Conservation (phyloP, 2,797 vertebrate genomes). For the Hydrocynus forskahlii region DNA sequence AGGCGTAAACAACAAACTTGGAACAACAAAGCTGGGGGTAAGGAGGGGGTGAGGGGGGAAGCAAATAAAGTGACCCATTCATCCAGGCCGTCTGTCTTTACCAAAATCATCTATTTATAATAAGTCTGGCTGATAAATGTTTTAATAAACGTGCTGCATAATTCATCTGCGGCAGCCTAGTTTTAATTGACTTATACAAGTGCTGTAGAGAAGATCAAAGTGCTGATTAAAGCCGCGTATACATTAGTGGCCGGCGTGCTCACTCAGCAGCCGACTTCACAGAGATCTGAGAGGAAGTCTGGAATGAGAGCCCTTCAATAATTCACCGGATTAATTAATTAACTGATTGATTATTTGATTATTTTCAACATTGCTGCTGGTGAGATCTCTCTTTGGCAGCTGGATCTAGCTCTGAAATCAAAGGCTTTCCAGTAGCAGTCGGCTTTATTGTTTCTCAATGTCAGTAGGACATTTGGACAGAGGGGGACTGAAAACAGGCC, state of each 20-base stretch:
- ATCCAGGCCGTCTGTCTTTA: constrained; percentile 77
- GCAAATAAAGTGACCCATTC: constrained; percentile 73
- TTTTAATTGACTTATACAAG: constrained; percentile 84
- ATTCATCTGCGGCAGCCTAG: constrained; percentile 81
- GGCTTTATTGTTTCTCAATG: background rate
- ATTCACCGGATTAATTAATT: constrained; percentile 76
- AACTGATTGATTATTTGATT: constrained; percentile 79
- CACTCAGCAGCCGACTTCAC: constrained; percentile 69
- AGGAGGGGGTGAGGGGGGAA: background rate
- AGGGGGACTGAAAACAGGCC: background rate
- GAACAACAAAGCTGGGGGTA: constrained; percentile 30
- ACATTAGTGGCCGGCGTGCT: constrained; percentile 71
- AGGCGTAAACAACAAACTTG: constrained; percentile 41
- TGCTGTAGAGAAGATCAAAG: constrained; percentile 82
- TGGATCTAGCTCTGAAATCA: constrained; percentile 22
- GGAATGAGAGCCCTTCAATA: constrained; percentile 75
- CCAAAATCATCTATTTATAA: constrained; percentile 83
- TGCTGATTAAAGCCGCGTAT: constrained; percentile 81
- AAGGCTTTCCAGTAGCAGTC: background rate
- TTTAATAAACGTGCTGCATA: constrained; percentile 85
- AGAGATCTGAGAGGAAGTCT: constrained; percentile 75
- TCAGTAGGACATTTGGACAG: background rate
- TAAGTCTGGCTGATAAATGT: constrained; percentile 84
- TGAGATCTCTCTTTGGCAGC: constrained; percentile 50
- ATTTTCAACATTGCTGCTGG: constrained; percentile 69